Evolutionary conservation across 1,140 invertebrate genomes (phyloP), one percentile per base, ranked within the genome.

Genomic region (Periplaneta americana): DNA sequence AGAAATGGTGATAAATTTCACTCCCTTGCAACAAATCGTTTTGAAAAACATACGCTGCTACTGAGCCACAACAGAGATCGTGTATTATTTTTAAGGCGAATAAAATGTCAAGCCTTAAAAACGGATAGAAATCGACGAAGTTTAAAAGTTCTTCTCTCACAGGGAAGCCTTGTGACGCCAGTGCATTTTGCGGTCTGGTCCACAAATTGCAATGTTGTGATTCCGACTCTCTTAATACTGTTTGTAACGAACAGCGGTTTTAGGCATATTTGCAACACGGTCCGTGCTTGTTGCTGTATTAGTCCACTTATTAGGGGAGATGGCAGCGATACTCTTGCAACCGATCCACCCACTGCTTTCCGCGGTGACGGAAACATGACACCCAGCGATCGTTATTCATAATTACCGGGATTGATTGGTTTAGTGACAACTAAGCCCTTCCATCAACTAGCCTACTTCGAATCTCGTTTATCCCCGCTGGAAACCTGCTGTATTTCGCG

Each of bases 351-450:
- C 48, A 66, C 48, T n/a, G 17, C 2, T 66, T 22, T 34, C 76
- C 76, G 76, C 76, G 35, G 35, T 78, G 76, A 39, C 76, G 76
- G 76, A 39, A 78, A 78, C 76, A 39, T 78, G 76, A 78, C 76
- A 78, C 76, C 35, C 2, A 28, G 75, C 11, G 36, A 78, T 78
- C 76, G 76, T 78, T 78, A 78, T 37, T 78, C 76, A 39, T 37
- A 78, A 78, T 78, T 78, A 78, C 76, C 35, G 76, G 76, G 35
- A 78, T 78, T 78, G 76, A 78, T 78, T 78, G 76, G 35, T 78
- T 78, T 78, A 78, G 76, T 36, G 76, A 78, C 76, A 78, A 78
- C 76, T 28, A 78, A 78, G n/a, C 76, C 76, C 76, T 34, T 22
- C 76, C 76, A 39, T 78, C 76, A 78, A 78, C 34, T 78, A 36